phyloP scores from a whole-genome alignment of 2,113 vertebrate genomes.

The Saimiri boliviensis region DNA sequence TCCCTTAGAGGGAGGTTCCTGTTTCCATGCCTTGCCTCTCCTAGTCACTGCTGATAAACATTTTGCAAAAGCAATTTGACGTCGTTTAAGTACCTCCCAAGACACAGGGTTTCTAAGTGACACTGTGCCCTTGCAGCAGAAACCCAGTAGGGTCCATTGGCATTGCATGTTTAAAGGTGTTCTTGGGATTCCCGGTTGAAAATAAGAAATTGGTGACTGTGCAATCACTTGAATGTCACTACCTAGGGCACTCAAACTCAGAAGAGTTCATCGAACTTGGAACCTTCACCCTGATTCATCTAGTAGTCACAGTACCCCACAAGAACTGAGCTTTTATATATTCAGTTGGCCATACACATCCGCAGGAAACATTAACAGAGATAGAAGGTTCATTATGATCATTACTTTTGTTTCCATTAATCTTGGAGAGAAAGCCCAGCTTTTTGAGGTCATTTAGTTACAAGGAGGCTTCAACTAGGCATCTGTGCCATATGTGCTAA shows the following conservation, averaged over 20 bases:
- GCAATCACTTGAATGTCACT: background rate
- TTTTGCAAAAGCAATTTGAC: conserved; percentile 47
- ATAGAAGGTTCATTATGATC: background rate
- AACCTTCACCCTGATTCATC: background rate
- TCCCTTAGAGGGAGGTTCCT: background rate
- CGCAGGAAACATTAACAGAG: background rate
- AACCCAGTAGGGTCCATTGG: background rate
- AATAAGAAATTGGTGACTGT: background rate
- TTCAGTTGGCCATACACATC: background rate
- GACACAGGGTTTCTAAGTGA: background rate
- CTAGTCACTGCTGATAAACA: background rate
- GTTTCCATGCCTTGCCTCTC: background rate
- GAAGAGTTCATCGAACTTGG: conserved; percentile 45
- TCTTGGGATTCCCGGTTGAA: conserved; percentile 9
- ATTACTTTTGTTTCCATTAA: background rate
- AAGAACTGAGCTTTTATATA: background rate
- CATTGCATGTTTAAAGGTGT: background rate
- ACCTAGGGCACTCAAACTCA: background rate
- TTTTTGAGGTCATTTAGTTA: conserved; percentile 45
- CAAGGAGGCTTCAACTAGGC: background rate
- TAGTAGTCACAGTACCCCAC: background rate
- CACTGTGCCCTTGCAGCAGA: conserved; percentile 67
- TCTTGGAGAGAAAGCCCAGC: conserved; percentile 4
- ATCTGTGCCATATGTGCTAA: background rate
- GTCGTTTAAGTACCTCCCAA: conserved; percentile 12